Percentiles rank a stretch among this genome's conserved stretches.
phyloP scores from a whole-genome alignment of 2,888 invertebrate genomes.

The Agrotis exclamationis region DNA sequence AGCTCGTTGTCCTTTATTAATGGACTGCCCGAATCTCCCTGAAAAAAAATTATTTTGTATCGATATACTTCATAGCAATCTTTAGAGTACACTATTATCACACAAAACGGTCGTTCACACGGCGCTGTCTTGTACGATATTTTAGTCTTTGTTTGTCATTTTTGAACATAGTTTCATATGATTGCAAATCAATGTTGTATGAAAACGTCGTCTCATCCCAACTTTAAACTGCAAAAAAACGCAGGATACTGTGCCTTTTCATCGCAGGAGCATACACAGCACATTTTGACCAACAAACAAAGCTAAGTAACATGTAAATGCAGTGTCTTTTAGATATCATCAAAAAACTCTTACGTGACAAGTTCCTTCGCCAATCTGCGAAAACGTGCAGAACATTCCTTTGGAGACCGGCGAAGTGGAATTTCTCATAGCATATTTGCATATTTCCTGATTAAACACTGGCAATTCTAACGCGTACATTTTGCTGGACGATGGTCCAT shows the following conservation, averaged over 20 bases:
- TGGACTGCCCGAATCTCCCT: constrained; percentile 89
- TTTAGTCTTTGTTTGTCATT: too few species aligned
- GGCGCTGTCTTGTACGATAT: background rate
- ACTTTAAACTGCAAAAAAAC: background rate
- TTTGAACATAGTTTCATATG: background rate
- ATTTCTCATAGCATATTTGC: constrained; percentile 84
- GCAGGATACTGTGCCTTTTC: background rate
- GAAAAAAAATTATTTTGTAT: constrained; percentile 60
- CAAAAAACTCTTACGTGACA: constrained; percentile 81
- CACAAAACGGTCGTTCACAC: background rate
- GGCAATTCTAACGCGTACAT: constrained; percentile 78
- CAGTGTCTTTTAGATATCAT: background rate
- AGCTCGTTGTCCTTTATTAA: constrained; percentile 77
- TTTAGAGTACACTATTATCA: background rate
- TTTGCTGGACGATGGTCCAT: constrained; percentile 76
- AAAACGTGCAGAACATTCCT: constrained; percentile 87
- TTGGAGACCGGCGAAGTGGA: constrained; percentile 76
- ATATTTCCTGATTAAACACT: constrained; percentile 83
- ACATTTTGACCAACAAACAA: background rate
- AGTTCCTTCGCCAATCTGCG: constrained; percentile 82
- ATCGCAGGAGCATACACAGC: too few species aligned
- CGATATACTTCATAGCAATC: background rate
- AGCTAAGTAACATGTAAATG: background rate
- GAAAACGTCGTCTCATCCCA: background rate
- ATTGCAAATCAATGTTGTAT: background rate